A percentile compares a stretch with the other conserved stretches of the same genome.
Evolutionary conservation across 2,888 invertebrate species (phyloP).

Genomic region (Leucophora obtusa): DNA sequence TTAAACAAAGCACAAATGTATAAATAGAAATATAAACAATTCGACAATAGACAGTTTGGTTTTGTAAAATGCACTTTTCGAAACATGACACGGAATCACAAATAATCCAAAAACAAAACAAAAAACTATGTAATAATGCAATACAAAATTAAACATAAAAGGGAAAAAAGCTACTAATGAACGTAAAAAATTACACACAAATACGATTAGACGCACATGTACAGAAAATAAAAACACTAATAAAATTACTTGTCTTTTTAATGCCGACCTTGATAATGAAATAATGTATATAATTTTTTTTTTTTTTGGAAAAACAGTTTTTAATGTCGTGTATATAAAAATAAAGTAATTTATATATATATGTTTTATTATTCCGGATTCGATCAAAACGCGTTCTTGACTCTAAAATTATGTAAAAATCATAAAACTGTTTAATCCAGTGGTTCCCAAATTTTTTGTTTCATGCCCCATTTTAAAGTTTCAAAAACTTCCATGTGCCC

Average conservation of each 20-base stretch:
- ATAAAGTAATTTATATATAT: background rate
- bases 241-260: constrained; percentile 23
- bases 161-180: background rate
- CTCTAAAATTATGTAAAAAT: constrained; percentile 40
- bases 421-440: constrained; percentile 23
- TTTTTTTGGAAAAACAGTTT: constrained; percentile 24
- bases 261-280: constrained; percentile 61
- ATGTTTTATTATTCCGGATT: background rate
- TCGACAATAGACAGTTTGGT: constrained; percentile 38
- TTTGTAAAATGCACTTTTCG: constrained; percentile 18
- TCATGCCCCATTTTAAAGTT: too few relatives aligned
- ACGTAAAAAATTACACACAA: constrained; percentile 13
- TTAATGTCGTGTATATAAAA: constrained; percentile 27
- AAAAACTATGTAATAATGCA: constrained; percentile 19
- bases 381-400: background rate
- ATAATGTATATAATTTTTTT: constrained; percentile 29
- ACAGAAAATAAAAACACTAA: background rate
- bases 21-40: too few relatives aligned
- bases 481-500: too few relatives aligned
- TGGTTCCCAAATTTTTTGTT: too few relatives aligned
- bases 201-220: constrained; percentile 34
- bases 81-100: constrained; percentile 31
- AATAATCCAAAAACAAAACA: constrained; percentile 31
- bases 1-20: too few relatives aligned
- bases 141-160: constrained; percentile 10